Evolutionary conservation across 2,888 invertebrate species (phyloP), one percentile per base, ranked within the genome.

Genomic region (Melieria picta): DNA sequence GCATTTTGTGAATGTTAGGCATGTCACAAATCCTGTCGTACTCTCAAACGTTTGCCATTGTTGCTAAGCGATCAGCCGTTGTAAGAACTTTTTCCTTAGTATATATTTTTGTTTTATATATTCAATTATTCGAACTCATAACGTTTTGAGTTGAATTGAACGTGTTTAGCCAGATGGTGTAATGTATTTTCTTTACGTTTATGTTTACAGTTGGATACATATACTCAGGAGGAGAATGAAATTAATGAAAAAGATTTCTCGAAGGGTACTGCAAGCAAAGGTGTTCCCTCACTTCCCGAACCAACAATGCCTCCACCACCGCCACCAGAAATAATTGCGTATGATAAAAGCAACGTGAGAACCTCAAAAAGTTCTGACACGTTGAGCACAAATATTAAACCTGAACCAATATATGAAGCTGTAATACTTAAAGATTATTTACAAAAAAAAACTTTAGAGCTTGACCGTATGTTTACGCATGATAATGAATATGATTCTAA

Each of bases 331-430:
- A 73, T 80, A 71, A 60, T 68, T 68, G 43, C 30, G 6, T 5
- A 4, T 6, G 52, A n/a, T 5, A 52, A 52, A 5, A 6, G 13
- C 9, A n/a, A 13, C 52, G 52, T 7, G 13, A 30, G 30, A 30
- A 30, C 30, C 30, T 30, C 30, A 30, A 30, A 30, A 30, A 30
- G 30, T 30, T 30, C 30, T 30, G 13, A n/a, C 7, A 13, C 13
- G 1, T n/a, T n/a, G 11, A 65, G 79, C 79, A 60, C 74, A 73
- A 58, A 82, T 77, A 77, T 65, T 50, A 73, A 72, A 65, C 90
- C 90, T 73, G 93, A 94, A 85, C 95, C 95, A 0, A 96, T 96
- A 77, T 96, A 96, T 84, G 95, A 96, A 83, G 91, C 94, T 0
- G 93, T 95, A 6, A 89, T 94, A 76, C 94, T 94, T 6, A 92